A percentile compares a stretch with the other conserved stretches of the same genome.
These are phyloP conservation scores for Echinometra lucunter DNA, from an alignment of 53 echinoderm and acorn worm genomes.

Conservation along the genomic window DNA sequence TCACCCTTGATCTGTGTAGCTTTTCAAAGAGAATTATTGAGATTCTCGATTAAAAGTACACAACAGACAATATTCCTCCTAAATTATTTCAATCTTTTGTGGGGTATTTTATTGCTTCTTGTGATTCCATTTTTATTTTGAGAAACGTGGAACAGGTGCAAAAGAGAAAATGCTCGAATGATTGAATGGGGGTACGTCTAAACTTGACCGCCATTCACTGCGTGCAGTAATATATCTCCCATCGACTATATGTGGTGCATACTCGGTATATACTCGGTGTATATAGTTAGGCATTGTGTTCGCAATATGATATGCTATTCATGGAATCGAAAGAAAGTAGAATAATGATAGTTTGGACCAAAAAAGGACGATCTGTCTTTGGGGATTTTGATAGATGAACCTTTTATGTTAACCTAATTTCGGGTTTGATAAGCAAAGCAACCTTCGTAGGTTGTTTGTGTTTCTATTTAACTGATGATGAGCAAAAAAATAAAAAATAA, in stretches of 20 bases:
- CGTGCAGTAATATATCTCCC: slow-evolving; percentile 56
- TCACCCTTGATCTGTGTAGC: background rate
- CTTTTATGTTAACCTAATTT: slow-evolving; percentile 13
- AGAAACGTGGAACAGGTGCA: slow-evolving; percentile 40
- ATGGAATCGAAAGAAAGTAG: background rate
- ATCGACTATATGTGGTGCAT: background rate
- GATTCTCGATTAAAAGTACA: background rate
- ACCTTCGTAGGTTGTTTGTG: too few species aligned
- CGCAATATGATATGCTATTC: background rate
- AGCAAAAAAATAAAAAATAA: too few species aligned
- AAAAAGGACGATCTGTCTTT: background rate
- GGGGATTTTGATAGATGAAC: background rate
- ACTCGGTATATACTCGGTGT: too few species aligned
- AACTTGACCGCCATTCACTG: slow-evolving; percentile 48
- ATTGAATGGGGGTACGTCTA: slow-evolving; percentile 5
- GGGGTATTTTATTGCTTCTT: slow-evolving; percentile 50
- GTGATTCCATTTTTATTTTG: slow-evolving; percentile 27
- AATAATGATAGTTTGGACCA: background rate
- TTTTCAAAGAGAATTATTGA: background rate
- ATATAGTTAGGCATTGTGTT: slow-evolving; percentile 33
- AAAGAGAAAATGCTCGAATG: background rate
- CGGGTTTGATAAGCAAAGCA: background rate
- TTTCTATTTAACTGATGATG: too few species aligned
- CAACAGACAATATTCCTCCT: background rate
- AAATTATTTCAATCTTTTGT: slow-evolving; percentile 40